These are phyloP conservation scores for Brachionus manjavacas DNA, from an alignment of 1,140 invertebrate species.

Conservation along the genomic window DNA sequence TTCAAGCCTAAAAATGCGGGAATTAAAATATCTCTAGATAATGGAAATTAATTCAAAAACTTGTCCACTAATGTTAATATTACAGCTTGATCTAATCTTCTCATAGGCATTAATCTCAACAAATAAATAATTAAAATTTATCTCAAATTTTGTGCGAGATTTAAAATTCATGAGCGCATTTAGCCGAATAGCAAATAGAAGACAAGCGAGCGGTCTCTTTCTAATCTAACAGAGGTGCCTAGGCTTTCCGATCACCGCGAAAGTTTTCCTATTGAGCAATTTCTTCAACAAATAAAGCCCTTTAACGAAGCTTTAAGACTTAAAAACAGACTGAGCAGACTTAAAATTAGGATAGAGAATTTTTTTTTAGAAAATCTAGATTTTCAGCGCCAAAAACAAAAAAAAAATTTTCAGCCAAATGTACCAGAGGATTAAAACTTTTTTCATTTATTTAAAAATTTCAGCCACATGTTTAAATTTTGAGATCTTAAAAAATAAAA, in stretches of 20 bases:
- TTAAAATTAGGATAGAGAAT: no score
- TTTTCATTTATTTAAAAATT: no score
- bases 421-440: no score
- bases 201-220: neutral
- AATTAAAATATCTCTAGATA: neutral
- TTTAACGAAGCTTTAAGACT: no score
- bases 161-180: neutral
- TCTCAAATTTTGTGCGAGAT: neutral
- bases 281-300: no score
- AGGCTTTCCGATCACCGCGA: neutral
- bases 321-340: no score
- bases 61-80: slow-evolving; percentile 4
- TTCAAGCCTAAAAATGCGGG: neutral
- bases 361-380: no score
- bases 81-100: slow-evolving; percentile 1
- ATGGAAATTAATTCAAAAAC: neutral
- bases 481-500: no score
- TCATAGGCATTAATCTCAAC: neutral
- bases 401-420: no score
- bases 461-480: no score
- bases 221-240: neutral
- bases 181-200: neutral
- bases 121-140: slow-evolving; percentile 3
- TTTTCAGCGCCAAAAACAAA: no score
- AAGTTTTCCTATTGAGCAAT: neutral